Conservation (phyloP, 64 coral and sea anemone species). For the Porites lutea region DNA sequence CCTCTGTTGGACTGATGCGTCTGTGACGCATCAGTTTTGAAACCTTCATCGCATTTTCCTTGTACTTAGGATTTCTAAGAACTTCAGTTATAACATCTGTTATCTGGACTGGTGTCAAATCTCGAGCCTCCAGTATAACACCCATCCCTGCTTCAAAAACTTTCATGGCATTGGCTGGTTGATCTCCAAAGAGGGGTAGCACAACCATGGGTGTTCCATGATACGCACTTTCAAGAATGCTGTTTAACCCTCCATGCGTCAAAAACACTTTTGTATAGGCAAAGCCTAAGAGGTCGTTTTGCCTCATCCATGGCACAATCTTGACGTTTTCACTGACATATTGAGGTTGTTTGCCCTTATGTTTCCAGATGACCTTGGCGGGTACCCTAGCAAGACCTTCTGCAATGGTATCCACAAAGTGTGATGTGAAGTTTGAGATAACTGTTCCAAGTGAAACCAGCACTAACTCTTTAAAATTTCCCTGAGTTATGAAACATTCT, state of each 20-base stretch:
- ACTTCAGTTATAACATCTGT: slow-evolving; percentile 52
- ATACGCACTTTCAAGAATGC: slow-evolving; percentile 70
- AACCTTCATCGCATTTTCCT: slow-evolving; percentile 48
- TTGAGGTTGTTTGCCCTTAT: slow-evolving; percentile 4
- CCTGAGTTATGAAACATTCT: slow-evolving; percentile 40
- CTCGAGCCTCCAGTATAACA: slow-evolving; percentile 38
- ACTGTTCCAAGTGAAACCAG: slow-evolving; percentile 87
- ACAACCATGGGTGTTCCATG: slow-evolving; percentile 84
- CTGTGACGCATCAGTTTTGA: slow-evolving; percentile 60
- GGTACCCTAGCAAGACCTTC: slow-evolving; percentile 24
- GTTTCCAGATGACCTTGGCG: slow-evolving; percentile 76
- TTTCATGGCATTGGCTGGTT: slow-evolving; percentile 83
- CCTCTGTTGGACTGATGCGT: slow-evolving; percentile 44
- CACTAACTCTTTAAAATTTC: slow-evolving; percentile 35
- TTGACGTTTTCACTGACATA: slow-evolving; percentile 48
- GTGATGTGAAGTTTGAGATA: slow-evolving; percentile 67
- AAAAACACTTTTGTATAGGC: slow-evolving; percentile 66
- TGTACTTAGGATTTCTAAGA: slow-evolving; percentile 48
- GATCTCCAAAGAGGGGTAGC: slow-evolving; percentile 80
- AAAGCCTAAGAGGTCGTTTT: slow-evolving; percentile 74
- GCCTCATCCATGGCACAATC: slow-evolving; percentile 63
- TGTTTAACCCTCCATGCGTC: slow-evolving; percentile 84
- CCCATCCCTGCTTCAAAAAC: slow-evolving; percentile 68
- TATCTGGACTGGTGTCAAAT: slow-evolving; percentile 43
- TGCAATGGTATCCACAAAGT: slow-evolving; percentile 68